Base-by-base conservation (phyloP, 35 echinoderm and acorn worm genomes). In the Strongylocentrotus purpuratus region DNA sequence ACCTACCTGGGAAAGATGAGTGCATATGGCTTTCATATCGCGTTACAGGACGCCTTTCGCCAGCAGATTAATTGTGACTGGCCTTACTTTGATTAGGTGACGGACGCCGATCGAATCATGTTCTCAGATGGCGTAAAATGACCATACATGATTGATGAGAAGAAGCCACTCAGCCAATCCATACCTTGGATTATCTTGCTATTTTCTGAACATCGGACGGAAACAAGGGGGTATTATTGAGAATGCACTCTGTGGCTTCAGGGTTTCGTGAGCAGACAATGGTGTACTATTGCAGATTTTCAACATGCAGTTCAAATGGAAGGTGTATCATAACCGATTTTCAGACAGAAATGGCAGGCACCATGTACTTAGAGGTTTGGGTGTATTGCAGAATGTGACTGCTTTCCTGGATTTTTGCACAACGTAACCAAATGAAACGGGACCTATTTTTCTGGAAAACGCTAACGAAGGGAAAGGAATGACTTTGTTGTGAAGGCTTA, bases 1-100 rank as follows among this genome's bases (percentile, higher is more conserved):
- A 89, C 20, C 87, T 89, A 28, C 32, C 87, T 89, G 45, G 32
- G 33, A 14, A 33, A 46, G 1, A 93, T 3, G 31, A n/a, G 47
- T 46, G 91, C 31, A 17, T 7, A 93, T 17, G 91, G 91, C 48
- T 58, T 48, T 11, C 46, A 31, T 93, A 13, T 93, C 31, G 31
- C 48, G 91, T 46, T 33, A 93, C 91, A 93, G 91, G 91, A 93
- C 91, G 46, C 91, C 91, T 58, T 6, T 48, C n/a, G 91, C 91
- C 91, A 93, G 45, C 91, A 93, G 45, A 46, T 89, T 35, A 89
- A 45, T 46, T 45, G 45, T 89, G 87, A 89, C 45, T 89, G 45
- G 87, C 32, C 87, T 14, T 15, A 25, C 45, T 89, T 33, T 25
- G 14, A 89, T 89, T 45, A 89, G 87, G 87, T 89, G 87, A 89